Evolutionary conservation across 2,797 vertebrate genomes (phyloP).

Genomic region (Anniella stebbinsi): DNA sequence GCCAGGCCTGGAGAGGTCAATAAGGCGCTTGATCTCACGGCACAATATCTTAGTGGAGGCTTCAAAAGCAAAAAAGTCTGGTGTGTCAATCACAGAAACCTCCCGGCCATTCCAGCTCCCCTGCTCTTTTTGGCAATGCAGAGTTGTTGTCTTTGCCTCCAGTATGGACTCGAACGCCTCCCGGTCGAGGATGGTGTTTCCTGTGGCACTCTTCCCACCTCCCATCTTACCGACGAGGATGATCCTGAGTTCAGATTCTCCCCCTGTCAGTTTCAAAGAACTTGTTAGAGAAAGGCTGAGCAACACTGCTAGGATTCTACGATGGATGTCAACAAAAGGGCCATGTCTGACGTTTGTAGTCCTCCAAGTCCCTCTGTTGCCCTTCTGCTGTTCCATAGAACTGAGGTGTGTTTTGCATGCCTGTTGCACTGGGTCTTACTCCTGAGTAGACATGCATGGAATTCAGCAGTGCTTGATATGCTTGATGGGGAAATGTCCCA

Average conservation of each 20-base stretch:
- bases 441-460: no score
- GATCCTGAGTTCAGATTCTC: constrained; percentile 19
- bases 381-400: no score
- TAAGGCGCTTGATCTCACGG: not conserved
- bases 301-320: no score
- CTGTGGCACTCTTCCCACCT: constrained; percentile 35
- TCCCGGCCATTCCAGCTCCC: not conserved
- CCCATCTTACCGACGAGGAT: constrained; percentile 53
- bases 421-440: no score
- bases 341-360: no score
- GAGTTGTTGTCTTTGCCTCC: not conserved
- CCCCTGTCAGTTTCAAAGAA: not conserved
- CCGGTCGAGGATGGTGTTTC: constrained; percentile 48
- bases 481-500: no score
- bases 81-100: constrained; percentile 39
- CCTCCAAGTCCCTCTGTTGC: no score
- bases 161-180: constrained; percentile 32
- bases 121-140: not conserved
- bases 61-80: not conserved
- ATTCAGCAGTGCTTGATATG: no score
- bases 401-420: no score
- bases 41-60: accelerated
- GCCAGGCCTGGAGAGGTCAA: not conserved
- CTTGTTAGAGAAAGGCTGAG: no score
- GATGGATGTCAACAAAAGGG: no score